These are phyloP conservation scores for Epinephelus cyanopodus DNA, from an alignment of 2,113 vertebrate genomes.

Conservation along the genomic window DNA sequence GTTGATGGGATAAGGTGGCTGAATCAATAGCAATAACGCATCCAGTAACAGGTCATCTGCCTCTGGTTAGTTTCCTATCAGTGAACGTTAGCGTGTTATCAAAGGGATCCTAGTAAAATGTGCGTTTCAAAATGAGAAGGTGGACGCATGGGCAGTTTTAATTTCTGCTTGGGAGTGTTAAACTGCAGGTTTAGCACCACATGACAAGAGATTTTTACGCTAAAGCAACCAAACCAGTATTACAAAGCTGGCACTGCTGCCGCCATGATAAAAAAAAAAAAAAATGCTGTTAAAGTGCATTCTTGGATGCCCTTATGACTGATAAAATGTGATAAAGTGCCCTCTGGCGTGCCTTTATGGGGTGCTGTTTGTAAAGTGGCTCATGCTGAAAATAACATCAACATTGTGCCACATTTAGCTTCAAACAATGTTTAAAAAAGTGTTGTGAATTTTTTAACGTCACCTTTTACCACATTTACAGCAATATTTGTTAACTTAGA, in stretches of 20 bases:
- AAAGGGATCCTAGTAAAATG: neutral
- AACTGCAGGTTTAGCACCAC: neutral
- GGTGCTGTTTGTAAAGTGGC: no score
- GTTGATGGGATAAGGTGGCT: conserved; percentile 15
- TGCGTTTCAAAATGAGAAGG: neutral
- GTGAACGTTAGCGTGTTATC: neutral
- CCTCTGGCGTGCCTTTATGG: no score
- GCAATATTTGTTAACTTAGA: no score
- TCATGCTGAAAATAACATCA: no score
- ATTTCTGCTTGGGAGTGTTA: neutral
- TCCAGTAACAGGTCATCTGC: conserved; percentile 14
- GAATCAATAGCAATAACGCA: conserved; percentile 17
- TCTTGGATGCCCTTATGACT: no score
- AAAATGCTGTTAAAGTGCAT: no score
- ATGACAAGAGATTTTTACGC: neutral
- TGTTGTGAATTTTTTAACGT: no score
- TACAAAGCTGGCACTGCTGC: neutral
- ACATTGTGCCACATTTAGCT: no score
- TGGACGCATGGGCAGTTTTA: neutral
- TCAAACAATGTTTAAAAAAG: no score
- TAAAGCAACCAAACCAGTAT: neutral
- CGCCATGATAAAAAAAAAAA: no score
- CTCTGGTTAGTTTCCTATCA: neutral
- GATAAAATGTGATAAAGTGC: no score
- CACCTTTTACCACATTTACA: no score